Base-by-base conservation (phyloP, 2,113 vertebrate genomes). In the Odontophorus gujanensis region DNA sequence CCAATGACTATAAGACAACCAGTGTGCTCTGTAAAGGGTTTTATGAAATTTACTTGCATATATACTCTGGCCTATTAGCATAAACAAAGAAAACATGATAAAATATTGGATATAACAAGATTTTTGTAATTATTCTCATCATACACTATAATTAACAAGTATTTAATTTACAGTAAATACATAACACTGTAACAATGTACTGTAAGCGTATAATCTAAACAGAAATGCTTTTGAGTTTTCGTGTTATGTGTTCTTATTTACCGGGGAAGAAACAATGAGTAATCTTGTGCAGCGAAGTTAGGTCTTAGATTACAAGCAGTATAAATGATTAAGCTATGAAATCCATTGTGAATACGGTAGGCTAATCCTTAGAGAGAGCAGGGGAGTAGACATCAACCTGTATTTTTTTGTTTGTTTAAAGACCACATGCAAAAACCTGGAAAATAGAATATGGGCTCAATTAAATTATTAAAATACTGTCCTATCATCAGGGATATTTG, bases 371-470 rank as follows among this genome's bases (percentile, higher is more conserved):
- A 26, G 2, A 94, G 75, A 81, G 28, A 92, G 84, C 71, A 93
- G 43, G 93, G 71, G 48, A 89, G 91, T 65, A 92, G 36, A 93
- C 73, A 89, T 95, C 77, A 82, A 28, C 77, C 77, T 91, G 28
- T 25, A 24, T 85, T 89, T 95, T 32, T 82, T 68, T 32, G 11
- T 72, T 93, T 96, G 58, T 94, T 92, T 85, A 92, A 96, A 71
- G 72, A 91, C 75, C 34, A 67, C 76, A 75, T 34, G 61, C 57
- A 91, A 93, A 97, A 96, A 75, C 69, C 86, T 95, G 89, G 81
- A 86, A 95, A 97, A 96, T 83, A 89, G 66, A 92, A 71, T 66
- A 73, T 43, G 59, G 79, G 76, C 85, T 82, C 69, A 87, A 81
- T 77, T 36, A 91, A 93, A 86, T 79, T 73, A 79, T 13, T 82